Base-by-base conservation (phyloP, 1,140 invertebrate species). In the Hetaerina americana region DNA sequence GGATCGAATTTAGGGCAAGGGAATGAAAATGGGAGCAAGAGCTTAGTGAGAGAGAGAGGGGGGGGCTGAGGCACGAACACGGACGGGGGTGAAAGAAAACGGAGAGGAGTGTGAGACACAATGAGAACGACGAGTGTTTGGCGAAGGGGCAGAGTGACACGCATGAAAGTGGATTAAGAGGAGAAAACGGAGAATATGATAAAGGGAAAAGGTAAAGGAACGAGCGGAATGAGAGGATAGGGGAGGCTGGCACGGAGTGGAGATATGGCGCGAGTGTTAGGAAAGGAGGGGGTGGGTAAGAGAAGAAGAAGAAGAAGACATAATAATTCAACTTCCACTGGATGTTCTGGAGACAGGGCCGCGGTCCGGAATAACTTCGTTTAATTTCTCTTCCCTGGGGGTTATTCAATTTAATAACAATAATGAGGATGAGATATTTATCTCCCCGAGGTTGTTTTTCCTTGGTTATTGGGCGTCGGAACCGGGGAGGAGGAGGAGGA, bases 381-480 rank as follows among this genome's bases (percentile, higher is more conserved):
- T 73, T 71, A 73, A 73, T 73, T 73, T 73, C 69, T 57, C 49
- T 66, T 73, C 68, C 69, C 68, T 66, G 70, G 40, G 66, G 73
- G 70, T 72, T 74, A 74, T 74, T 74, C 73, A 57, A 72, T 74
- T 74, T 74, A 74, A 74, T 74, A 71, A 72, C 73, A 74, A 74
- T 74, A 74, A 74, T 74, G 71, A 74, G 67, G 67, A 72, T 72
- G 73, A 74, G 73, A 74, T 74, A 74, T 74, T 74, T 74, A 74
- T 49, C 73, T 74, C 67, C 68, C 67, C 66, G 40, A 10, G 40
- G 40, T 57, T 57, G 40, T 57, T 57, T 57, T 57, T 57, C 40
- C 40, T 57, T 10, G 10, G 2, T 57, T 57, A 57, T 57, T 57
- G 40, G 31, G 31, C 6, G 18, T 40, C 6, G 31, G n/a, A n/a